These are phyloP conservation scores for Canis aureus DNA, from an alignment of 2,113 vertebrate genomes.

Conservation along the genomic window DNA sequence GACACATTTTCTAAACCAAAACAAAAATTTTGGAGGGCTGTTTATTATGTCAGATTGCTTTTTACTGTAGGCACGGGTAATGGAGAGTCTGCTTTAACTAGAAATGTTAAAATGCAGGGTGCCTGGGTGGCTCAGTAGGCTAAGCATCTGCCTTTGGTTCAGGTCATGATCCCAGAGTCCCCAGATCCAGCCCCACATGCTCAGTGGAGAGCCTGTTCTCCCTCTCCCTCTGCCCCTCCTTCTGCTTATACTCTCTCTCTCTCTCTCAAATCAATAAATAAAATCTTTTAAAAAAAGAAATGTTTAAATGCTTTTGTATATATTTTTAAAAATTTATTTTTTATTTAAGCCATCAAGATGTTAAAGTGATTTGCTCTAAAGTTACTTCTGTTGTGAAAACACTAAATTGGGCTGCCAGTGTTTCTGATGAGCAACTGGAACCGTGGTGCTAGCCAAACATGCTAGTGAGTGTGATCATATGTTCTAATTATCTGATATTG, in stretches of 20 bases:
- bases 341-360: background rate
- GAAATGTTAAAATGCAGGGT: background rate
- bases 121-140: background rate
- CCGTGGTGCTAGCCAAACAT: background rate
- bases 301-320: background rate
- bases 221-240: background rate
- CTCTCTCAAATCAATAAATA: background rate
- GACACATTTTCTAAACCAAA: background rate
- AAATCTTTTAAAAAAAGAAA: background rate
- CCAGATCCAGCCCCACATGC: background rate
- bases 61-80: background rate
- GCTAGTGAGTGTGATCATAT: background rate
- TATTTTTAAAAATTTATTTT: background rate
- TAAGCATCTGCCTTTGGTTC: background rate
- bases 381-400: background rate
- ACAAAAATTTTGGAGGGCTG: background rate
- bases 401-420: background rate
- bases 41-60: background rate
- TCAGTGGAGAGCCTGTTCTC: too few species aligned
- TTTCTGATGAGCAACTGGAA: background rate
- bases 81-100: background rate
- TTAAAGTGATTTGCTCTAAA: background rate
- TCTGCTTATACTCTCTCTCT: background rate
- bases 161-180: background rate
- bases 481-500: background rate